These are phyloP conservation scores for Oxygymnocypris stewartii DNA, from an alignment of 2,113 vertebrate species.

Conservation along the genomic window DNA sequence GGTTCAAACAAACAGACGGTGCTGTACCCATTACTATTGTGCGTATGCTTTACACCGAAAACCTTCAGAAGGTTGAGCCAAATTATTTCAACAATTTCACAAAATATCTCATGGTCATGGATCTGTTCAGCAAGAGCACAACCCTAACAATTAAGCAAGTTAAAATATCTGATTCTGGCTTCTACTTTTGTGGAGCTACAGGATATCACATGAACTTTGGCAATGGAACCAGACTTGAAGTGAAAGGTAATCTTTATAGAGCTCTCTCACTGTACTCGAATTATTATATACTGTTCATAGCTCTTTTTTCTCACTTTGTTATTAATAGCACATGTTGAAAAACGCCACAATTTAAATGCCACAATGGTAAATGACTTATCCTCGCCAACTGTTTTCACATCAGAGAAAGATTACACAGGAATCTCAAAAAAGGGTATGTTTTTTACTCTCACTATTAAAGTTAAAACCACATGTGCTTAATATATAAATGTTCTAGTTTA, in stretches of 20 bases:
- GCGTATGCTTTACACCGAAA: background rate
- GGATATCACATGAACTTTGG: background rate
- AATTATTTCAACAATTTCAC: background rate
- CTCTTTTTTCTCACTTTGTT: background rate
- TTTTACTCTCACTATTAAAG: background rate
- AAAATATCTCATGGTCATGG: background rate
- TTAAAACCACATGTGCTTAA: background rate
- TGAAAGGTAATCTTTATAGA: slow-evolving; percentile 16
- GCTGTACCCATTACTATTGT: background rate
- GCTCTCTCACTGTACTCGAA: background rate
- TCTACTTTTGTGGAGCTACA: slow-evolving; percentile 32
- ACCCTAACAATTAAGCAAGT: background rate
- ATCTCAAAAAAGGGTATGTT: background rate
- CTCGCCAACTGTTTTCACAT: background rate
- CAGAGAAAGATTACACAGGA: background rate
- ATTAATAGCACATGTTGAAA: background rate
- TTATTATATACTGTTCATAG: background rate
- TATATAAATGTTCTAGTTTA: background rate
- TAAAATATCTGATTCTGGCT: slow-evolving; percentile 28
- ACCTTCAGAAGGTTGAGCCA: background rate
- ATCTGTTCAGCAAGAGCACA: background rate
- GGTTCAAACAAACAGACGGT: slow-evolving; percentile 10
- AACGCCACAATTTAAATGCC: no score
- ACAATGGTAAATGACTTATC: background rate
- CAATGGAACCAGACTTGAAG: slow-evolving; percentile 17